Evolutionary conservation across 2,113 vertebrate species (phyloP), one percentile per base, ranked within the genome.

Genomic region (Symphodus melops): DNA sequence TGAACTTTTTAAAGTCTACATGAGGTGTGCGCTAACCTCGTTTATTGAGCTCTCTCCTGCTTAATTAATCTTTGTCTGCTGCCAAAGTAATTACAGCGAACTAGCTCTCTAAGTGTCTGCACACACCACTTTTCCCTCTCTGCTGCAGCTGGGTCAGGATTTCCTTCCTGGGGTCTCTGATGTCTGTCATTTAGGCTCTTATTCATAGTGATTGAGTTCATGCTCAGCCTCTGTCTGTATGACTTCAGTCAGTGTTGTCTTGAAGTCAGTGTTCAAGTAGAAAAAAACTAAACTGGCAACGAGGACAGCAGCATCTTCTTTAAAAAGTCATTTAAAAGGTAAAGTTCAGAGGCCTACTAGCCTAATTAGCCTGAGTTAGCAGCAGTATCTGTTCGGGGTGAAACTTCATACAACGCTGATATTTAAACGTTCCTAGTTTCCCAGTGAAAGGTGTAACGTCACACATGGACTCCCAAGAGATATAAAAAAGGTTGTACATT

Each of bases 11-110:
- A 72, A 78, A 75, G 56, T 72, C 69, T 70, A 13, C 46, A 57
- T 72, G 77, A 89, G 75, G 64, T 88, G 73, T 54, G 64, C 21
- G 28, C 76, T 78, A 78, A 82, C 85, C 87, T 92, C 81, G 86
- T 86, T 91, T 88, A 89, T 86, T 86, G 83, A 41, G 21, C 48
- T 63, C 64, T 77, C 82, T 81, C 74, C 74, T 68, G 49, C 58
- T 81, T 89, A 90, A 92, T 91, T 92, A 88, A 88, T 92, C 86
- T 87, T 83, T 89, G 85, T 88, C 86, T 77, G 58, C 80, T 57
- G 68, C 68, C 67, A 74, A 66, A 70, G 86, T 91, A 89, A 91
- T 91, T 88, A 88, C 79, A 83, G 75, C 65, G 70, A 58, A 79
- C 74, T 78, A 41, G 63, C 52, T 81, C 72, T 74, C 52, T 83